Evolutionary conservation across 2,797 vertebrate species (phyloP).

Genomic region (Spheniscus humboldti): DNA sequence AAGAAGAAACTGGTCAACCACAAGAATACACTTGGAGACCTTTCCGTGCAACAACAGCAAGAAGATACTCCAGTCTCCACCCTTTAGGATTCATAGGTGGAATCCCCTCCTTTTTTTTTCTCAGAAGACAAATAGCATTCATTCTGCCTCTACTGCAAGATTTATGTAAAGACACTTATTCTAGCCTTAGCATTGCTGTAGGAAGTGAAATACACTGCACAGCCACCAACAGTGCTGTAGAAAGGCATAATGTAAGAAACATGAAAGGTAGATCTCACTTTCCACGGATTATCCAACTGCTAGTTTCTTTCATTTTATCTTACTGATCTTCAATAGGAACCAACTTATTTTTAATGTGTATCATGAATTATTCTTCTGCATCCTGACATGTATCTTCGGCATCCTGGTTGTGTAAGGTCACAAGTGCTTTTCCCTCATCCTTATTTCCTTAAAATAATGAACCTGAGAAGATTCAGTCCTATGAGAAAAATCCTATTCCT

Average conservation of each 20-base stretch:
- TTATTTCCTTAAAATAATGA: not conserved
- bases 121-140: not conserved
- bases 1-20: not conserved
- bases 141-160: not conserved
- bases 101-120: not conserved
- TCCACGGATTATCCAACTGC: not conserved
- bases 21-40: not conserved
- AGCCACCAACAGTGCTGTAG: not conserved
- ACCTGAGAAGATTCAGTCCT: not conserved
- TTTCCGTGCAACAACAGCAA: not conserved
- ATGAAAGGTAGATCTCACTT: not conserved
- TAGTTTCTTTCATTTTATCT: not conserved
- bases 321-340: not conserved
- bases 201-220: not conserved
- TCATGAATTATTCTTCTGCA: not conserved
- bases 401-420: not conserved
- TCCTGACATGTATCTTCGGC: not conserved
- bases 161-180: not conserved
- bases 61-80: not conserved
- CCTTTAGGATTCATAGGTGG: not conserved
- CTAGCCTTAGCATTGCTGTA: not conserved
- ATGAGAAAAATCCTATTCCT: not conserved
- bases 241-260: not conserved
- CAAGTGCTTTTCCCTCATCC: not conserved
- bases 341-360: not conserved